These are phyloP conservation scores for Gymnobelideus leadbeateri DNA, from an alignment of 2,113 vertebrate species.

Conservation along the genomic window DNA sequence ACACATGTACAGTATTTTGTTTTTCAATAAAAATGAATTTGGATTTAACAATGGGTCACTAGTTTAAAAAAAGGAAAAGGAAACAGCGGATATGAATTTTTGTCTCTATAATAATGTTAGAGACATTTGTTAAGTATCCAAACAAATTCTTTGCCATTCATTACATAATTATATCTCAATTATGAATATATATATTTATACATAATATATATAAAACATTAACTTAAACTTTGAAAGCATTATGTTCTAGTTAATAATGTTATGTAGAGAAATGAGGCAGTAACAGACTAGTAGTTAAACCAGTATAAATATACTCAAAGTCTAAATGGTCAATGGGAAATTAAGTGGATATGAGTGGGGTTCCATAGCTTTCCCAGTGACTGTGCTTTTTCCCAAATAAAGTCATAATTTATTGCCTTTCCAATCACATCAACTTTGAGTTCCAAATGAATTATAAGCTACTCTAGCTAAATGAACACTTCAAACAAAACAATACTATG, in stretches of 20 bases:
- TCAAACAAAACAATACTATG: slow-evolving; percentile 39
- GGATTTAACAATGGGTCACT: slow-evolving; percentile 86
- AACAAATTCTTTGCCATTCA: slow-evolving; percentile 88
- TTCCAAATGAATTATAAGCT: slow-evolving; percentile 35
- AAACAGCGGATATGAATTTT: slow-evolving; percentile 84
- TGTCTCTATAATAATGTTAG: slow-evolving; percentile 85
- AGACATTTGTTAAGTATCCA: slow-evolving; percentile 86
- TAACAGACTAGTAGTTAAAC: slow-evolving; percentile 83
- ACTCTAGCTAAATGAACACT: slow-evolving; percentile 30
- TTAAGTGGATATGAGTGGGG: slow-evolving; percentile 60
- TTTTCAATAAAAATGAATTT: slow-evolving; percentile 86
- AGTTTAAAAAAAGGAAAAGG: slow-evolving; percentile 84
- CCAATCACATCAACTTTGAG: slow-evolving; percentile 40
- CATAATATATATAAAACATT: slow-evolving; percentile 88
- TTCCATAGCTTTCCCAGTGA: slow-evolving; percentile 47
- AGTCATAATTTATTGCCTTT: slow-evolving; percentile 40
- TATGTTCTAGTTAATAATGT: slow-evolving; percentile 87
- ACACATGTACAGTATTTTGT: slow-evolving; percentile 91
- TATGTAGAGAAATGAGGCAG: slow-evolving; percentile 84
- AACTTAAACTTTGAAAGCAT: slow-evolving; percentile 89
- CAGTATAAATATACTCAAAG: slow-evolving; percentile 72
- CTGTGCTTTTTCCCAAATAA: slow-evolving; percentile 52
- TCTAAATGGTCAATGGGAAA: slow-evolving; percentile 70
- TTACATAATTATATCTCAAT: slow-evolving; percentile 88
- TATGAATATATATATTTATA: slow-evolving; percentile 89